Evolutionary conservation across 2,113 vertebrate species (phyloP).

Genomic region (Sula dactylatra): DNA sequence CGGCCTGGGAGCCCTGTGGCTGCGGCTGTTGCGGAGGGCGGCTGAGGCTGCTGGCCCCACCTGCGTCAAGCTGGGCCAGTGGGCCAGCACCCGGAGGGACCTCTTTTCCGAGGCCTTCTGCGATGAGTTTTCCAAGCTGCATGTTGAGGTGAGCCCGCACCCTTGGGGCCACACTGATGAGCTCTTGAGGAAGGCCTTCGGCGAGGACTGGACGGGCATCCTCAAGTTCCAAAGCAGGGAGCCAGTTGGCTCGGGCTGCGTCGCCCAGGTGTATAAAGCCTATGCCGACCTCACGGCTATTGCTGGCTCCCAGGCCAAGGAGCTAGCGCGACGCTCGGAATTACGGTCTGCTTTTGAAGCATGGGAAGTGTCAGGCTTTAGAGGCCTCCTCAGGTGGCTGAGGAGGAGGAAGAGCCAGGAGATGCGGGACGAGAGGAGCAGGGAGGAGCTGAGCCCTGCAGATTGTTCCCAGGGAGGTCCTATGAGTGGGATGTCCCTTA

Average conservation of each 20-base stretch:
- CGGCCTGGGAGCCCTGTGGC: constrained; percentile 71
- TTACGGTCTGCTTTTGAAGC: constrained; percentile 73
- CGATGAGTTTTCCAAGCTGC: constrained; percentile 84
- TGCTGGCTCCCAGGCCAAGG: constrained; percentile 59
- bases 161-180: constrained; percentile 85
- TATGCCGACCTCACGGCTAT: constrained; percentile 75
- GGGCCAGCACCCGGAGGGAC: constrained; percentile 93
- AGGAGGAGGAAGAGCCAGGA: constrained; percentile 54
- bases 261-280: constrained; percentile 93
- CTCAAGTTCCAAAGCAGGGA: constrained; percentile 83
- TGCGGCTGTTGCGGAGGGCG: constrained; percentile 83
- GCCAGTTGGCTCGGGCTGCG: constrained; percentile 90
- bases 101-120: constrained; percentile 90
- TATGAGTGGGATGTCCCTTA: background rate
- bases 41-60: constrained; percentile 89
- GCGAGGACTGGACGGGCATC: constrained; percentile 79
- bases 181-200: constrained; percentile 83
- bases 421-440: background rate
- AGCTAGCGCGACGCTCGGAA: constrained; percentile 43
- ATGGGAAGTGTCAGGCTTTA: constrained; percentile 76
- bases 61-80: constrained; percentile 92
- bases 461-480: background rate
- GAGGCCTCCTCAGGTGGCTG: constrained; percentile 45
- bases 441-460: constrained; percentile 21
- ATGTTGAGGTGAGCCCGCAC: constrained; percentile 85